These are phyloP conservation scores for Marmota flaviventris DNA, from an alignment of 2,113 vertebrate genomes.

Conservation along the genomic window DNA sequence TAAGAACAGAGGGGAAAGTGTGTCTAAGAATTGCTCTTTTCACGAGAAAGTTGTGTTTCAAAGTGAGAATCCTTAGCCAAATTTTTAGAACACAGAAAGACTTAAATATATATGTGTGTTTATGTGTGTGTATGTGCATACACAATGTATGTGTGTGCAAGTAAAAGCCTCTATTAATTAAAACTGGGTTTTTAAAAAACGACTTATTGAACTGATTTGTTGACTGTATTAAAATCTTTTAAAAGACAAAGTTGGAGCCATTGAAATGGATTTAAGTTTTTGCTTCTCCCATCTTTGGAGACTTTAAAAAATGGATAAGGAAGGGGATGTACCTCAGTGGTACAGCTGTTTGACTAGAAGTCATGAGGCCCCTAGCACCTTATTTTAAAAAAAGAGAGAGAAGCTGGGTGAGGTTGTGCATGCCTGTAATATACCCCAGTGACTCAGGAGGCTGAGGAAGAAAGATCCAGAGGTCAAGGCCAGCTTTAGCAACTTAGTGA, in stretches of 20 bases:
- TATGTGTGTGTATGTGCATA: too few relatives aligned
- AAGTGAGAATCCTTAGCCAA: slow-evolving; percentile 43
- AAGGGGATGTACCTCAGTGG: not conserved
- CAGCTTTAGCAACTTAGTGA: too few relatives aligned
- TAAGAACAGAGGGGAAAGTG: not conserved
- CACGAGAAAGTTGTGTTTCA: slow-evolving; percentile 55
- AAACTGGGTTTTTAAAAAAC: not conserved
- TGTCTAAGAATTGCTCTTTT: slow-evolving; percentile 51
- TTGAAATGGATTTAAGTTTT: slow-evolving; percentile 14
- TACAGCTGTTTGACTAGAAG: not conserved
- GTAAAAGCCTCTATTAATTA: slow-evolving; percentile 50
- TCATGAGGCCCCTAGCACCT: not conserved
- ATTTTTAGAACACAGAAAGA: slow-evolving; percentile 49
- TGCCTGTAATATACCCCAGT: not conserved
- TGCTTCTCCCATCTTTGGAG: not conserved
- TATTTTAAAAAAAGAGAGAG: not conserved
- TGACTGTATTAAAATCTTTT: slow-evolving; percentile 33
- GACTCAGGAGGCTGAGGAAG: too few relatives aligned
- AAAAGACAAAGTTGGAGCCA: slow-evolving; percentile 43
- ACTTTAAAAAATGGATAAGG: not conserved
- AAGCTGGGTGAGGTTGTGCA: too few relatives aligned
- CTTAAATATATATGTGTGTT: not conserved
- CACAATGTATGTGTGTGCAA: not conserved
- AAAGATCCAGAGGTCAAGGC: too few relatives aligned
- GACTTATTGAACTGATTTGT: not conserved